Evolutionary conservation across 2,113 vertebrate genomes (phyloP).

Genomic region (Trematocara marginatum): DNA sequence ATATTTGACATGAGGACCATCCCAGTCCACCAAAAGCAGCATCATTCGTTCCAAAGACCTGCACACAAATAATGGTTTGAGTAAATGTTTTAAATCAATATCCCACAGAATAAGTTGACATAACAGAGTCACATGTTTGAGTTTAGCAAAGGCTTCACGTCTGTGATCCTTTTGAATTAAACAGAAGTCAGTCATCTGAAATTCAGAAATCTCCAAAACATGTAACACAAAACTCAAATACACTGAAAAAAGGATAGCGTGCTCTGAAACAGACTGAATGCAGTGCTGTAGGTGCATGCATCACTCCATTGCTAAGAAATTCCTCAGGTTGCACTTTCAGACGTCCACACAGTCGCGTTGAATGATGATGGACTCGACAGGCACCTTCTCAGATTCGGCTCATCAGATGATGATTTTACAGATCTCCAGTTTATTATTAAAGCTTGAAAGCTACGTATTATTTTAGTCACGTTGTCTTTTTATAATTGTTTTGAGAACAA

Average conservation of each 20-base stretch:
- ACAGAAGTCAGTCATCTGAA: not conserved
- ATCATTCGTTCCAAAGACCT: not conserved
- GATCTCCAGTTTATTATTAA: not conserved
- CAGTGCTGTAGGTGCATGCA: not conserved
- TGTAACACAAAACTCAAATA: not conserved
- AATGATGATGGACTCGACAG: not conserved
- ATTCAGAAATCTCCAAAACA: not conserved
- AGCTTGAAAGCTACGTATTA: not conserved
- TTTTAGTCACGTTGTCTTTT: not conserved
- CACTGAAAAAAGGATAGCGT: not conserved
- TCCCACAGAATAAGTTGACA: not conserved
- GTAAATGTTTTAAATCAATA: not conserved
- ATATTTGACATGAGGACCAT: not conserved
- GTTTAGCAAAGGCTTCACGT: accelerated
- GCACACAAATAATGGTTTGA: not conserved
- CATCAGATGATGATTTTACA: not conserved
- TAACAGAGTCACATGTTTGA: not conserved
- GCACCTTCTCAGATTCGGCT: not conserved
- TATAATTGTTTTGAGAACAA: not conserved
- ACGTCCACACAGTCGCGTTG: not conserved
- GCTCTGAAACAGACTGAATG: not conserved
- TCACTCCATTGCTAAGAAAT: not conserved
- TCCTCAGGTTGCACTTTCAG: not conserved
- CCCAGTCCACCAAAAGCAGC: not conserved
- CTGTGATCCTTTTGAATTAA: not conserved